Evolutionary conservation across 2,888 invertebrate genomes (phyloP).

Genomic region (Augochlorella aurata): DNA sequence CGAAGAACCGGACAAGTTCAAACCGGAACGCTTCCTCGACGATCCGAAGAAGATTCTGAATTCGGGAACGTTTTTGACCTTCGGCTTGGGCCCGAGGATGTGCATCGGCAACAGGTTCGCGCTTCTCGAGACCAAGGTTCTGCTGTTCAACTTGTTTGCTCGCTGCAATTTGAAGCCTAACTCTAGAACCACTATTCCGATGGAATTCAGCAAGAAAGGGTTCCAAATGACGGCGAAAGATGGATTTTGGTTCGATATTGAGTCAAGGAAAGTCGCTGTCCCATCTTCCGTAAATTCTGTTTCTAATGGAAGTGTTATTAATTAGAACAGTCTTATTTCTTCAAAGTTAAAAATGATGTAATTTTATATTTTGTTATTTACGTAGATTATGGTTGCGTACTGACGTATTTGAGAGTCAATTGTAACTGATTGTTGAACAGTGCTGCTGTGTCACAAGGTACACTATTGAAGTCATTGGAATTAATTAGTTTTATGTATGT

Average conservation of each 20-base stretch:
- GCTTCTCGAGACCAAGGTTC: slow-evolving; percentile 64
- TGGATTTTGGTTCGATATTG: slow-evolving; percentile 69
- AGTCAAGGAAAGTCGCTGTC: slow-evolving; percentile 34
- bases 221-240: slow-evolving; percentile 57
- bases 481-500: too few relatives aligned
- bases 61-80: slow-evolving; percentile 76
- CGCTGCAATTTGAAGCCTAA: slow-evolving; percentile 62
- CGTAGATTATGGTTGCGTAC: too few relatives aligned
- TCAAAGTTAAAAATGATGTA: too few relatives aligned
- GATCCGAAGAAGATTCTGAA: slow-evolving; percentile 66
- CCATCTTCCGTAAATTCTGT: not conserved
- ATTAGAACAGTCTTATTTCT: not conserved
- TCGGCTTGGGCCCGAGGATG: slow-evolving; percentile 79
- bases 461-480: too few relatives aligned
- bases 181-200: slow-evolving; percentile 63
- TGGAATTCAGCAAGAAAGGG: slow-evolving; percentile 51
- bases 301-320: not conserved
- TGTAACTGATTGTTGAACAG: too few relatives aligned
- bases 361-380: too few relatives aligned
- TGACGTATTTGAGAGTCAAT: too few relatives aligned
- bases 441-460: too few relatives aligned
- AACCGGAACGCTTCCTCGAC: slow-evolving; percentile 79
- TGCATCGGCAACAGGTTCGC: slow-evolving; percentile 78
- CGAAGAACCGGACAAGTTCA: slow-evolving; percentile 79
- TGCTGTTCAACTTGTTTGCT: slow-evolving; percentile 66